A percentile compares a stretch with the other conserved stretches of the same genome.
phyloP scores from a whole-genome alignment of 2,113 vertebrate species.

The Nannobrachium achirus region DNA sequence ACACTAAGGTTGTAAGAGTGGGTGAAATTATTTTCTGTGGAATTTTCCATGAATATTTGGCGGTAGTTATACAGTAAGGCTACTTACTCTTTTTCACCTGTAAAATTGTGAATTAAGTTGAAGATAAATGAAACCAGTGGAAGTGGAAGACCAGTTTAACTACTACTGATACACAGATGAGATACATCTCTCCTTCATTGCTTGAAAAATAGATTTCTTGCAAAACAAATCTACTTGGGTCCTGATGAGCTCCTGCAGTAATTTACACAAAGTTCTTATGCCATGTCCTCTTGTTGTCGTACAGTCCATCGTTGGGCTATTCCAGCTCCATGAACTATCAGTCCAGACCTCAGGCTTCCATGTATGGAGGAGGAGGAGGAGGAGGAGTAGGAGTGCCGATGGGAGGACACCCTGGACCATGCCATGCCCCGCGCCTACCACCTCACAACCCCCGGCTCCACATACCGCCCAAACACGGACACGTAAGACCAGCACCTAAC shows the following conservation, averaged over 20 bases:
- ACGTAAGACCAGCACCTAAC: conserved; percentile 84
- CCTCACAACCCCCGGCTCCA: conserved; percentile 80
- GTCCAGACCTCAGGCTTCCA: conserved; percentile 80
- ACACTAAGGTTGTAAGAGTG: too few species aligned
- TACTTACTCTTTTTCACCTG: too few species aligned
- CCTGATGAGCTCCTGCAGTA: background rate
- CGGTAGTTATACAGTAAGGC: too few species aligned
- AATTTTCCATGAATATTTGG: too few species aligned
- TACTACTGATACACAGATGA: too few species aligned
- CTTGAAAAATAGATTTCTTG: too few species aligned
- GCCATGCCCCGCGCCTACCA: conserved; percentile 75
- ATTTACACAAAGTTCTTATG: background rate
- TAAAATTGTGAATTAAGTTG: too few species aligned
- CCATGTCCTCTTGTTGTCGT: conserved; percentile 7
- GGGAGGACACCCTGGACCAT: conserved; percentile 81
- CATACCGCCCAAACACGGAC: conserved; percentile 84
- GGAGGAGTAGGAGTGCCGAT: conserved; percentile 43
- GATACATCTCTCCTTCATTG: too few species aligned
- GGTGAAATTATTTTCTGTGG: too few species aligned
- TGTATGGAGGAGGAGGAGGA: conserved; percentile 77
- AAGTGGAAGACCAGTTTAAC: too few species aligned
- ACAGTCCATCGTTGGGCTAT: conserved; percentile 89
- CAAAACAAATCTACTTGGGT: too few species aligned
- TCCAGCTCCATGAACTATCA: conserved; percentile 87
- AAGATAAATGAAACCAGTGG: too few species aligned